Evolutionary conservation across 2,113 vertebrate genomes (phyloP).

Genomic region (Calidris pygmaea): DNA sequence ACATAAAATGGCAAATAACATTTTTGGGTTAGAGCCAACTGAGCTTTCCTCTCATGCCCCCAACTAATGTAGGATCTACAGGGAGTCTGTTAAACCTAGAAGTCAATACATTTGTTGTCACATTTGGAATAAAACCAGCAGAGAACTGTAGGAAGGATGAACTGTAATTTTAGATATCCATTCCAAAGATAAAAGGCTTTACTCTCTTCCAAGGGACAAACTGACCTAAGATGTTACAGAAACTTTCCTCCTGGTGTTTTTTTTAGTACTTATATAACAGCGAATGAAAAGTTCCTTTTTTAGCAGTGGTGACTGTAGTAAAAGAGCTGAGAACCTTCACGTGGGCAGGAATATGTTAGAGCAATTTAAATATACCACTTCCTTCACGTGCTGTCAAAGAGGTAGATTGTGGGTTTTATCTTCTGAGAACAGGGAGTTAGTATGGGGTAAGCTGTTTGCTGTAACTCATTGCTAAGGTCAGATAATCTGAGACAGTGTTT

Average conservation of each 20-base stretch:
- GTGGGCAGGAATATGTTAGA: neutral
- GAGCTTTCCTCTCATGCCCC: neutral
- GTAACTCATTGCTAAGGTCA: neutral
- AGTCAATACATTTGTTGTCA: neutral
- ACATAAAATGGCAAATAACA: neutral
- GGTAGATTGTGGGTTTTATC: neutral
- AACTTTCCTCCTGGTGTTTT: neutral
- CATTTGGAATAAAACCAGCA: neutral
- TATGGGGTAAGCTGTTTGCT: neutral
- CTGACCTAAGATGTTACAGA: neutral
- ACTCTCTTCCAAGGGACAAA: conserved; percentile 27
- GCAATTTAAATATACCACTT: neutral
- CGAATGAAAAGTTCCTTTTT: neutral
- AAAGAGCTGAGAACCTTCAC: conserved; percentile 19
- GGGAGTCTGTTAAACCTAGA: neutral
- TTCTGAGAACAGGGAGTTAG: neutral
- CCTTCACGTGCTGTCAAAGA: neutral
- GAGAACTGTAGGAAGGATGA: conserved; percentile 10
- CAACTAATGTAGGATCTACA: neutral
- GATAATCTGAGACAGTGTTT: neutral
- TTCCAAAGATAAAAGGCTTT: conserved; percentile 40
- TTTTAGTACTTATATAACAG: neutral
- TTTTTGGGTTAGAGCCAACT: neutral
- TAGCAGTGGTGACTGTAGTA: neutral
- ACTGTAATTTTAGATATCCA: conserved; percentile 30